phyloP scores from a whole-genome alignment of 2,888 invertebrate species.

The Pyrocoelia pectoralis region DNA sequence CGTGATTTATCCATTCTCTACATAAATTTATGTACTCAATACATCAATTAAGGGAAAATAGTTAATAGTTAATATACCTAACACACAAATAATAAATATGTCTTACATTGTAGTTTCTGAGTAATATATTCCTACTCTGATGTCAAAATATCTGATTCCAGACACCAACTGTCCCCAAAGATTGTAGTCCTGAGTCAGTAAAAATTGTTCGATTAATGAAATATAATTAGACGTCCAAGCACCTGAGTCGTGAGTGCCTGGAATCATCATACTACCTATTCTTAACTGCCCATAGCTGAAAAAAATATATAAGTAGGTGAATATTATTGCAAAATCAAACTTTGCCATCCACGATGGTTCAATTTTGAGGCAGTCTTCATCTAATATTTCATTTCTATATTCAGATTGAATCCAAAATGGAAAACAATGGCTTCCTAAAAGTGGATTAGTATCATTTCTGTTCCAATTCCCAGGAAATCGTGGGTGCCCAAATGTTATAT shows the following conservation, averaged over 20 bases:
- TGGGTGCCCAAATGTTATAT: conserved; percentile 33
- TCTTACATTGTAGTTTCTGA: not conserved
- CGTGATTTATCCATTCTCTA: conserved; percentile 66
- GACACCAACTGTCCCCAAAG: conserved; percentile 66
- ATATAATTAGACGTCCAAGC: conserved; percentile 58
- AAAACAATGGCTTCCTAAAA: conserved; percentile 64
- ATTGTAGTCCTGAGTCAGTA: conserved; percentile 62
- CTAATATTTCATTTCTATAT: conserved; percentile 63
- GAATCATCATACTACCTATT: conserved; percentile 65
- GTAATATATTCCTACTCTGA: conserved; percentile 66
- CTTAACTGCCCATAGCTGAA: conserved; percentile 58
- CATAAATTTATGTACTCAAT: not conserved
- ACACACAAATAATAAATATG: not conserved
- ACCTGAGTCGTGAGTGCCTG: conserved; percentile 71
- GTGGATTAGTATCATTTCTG: conserved; percentile 22
- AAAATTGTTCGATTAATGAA: conserved; percentile 19
- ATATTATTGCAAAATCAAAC: conserved; percentile 15
- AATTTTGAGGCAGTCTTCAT: conserved; percentile 75
- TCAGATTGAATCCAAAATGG: conserved; percentile 71
- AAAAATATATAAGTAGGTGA: too few relatives aligned
- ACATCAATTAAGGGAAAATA: too few relatives aligned
- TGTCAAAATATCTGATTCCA: conserved; percentile 68
- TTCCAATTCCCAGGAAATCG: conserved; percentile 53
- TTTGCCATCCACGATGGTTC: conserved; percentile 83
- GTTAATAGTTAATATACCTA: too few relatives aligned